Conservation (phyloP, 2,888 invertebrate genomes). For the Hirtodrosophila cameraria region DNA sequence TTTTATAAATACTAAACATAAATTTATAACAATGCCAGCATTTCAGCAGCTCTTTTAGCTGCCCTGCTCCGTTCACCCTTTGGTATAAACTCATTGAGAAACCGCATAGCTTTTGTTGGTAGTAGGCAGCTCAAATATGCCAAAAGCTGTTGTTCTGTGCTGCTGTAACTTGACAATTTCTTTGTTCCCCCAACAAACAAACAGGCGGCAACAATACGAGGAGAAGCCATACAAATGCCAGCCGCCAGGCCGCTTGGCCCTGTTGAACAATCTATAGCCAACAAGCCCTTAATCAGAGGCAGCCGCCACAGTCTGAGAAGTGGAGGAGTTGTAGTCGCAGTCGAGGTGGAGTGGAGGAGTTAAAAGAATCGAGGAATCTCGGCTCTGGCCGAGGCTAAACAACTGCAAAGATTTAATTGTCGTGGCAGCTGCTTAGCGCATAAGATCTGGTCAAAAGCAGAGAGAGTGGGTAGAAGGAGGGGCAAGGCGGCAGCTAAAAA, state of each 20-base stretch:
- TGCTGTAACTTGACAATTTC: constrained; percentile 62
- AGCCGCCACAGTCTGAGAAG: constrained; percentile 16
- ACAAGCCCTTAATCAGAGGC: constrained; percentile 73
- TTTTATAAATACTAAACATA: too few relatives aligned
- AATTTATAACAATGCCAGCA: too few relatives aligned
- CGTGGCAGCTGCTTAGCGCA: constrained; percentile 48
- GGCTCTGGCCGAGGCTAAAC: constrained; percentile 54
- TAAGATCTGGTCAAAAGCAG: constrained; percentile 10
- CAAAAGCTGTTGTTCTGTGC: constrained; percentile 68
- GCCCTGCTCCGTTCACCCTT: too few relatives aligned
- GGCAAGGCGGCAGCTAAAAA: neutral
- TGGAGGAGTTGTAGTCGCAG: constrained; percentile 16
- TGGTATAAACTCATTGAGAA: neutral
- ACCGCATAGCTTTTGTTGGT: neutral
- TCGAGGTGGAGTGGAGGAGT: constrained; percentile 11
- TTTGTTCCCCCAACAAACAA: constrained; percentile 44
- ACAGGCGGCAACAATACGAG: constrained; percentile 37
- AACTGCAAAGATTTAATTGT: constrained; percentile 78
- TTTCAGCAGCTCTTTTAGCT: neutral
- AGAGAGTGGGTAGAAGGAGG: too few relatives aligned
- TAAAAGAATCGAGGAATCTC: constrained; percentile 59
- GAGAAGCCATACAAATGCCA: constrained; percentile 65
- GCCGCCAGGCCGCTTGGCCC: constrained; percentile 11
- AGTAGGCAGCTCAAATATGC: constrained; percentile 61
- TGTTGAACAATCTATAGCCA: constrained; percentile 52